Evolutionary conservation across 2,113 vertebrate species (phyloP), one percentile per base, ranked within the genome.

Genomic region (Seriola quinqueradiata): DNA sequence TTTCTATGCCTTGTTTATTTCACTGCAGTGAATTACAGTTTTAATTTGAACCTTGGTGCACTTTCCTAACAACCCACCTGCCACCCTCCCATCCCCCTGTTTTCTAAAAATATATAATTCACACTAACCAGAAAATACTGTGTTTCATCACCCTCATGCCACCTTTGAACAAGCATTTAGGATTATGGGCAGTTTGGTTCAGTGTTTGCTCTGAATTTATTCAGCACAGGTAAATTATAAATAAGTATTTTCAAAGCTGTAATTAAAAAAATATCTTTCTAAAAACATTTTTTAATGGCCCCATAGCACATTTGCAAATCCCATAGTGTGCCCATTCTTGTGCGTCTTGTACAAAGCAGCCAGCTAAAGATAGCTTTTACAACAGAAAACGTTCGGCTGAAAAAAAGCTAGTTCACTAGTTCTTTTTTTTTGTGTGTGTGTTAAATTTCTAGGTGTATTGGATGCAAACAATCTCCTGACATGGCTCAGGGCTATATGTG

Each of bases 31-130:
- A 85, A 79, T 67, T 69, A 81, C 64, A n/a, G n/a, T 63, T 88
- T 85, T 76, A 80, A 75, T 77, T 79, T 46, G 75, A 73, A 63
- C 46, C 65, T 13, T 8, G 3, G 13, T 32, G 32, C 74, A 21
- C 25, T n/a, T 9, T 75, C 4, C 68, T 28, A 9, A 19, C 50
- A 16, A 17, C 50, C 50, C 21, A n/a, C 4, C 34, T 7, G 16
- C 50, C 34, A 16, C 23, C 21, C 57, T 5, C 4, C 25, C 6
- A 17, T 12, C 8, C 11, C 10, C 11, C 38, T 23, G 0, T 73
- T 71, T 79, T 54, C 66, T 81, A 48, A 65, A 81, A 87, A 88
- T 83, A 42, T 79, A 85, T 87, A 79, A 90, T 92, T 89, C 70
- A 88, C 34, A 44, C 36, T 61, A 36, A 77, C 38, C 66, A 83